Conservation (phyloP, 2,113 vertebrate species). For the Polyodon spathula region DNA sequence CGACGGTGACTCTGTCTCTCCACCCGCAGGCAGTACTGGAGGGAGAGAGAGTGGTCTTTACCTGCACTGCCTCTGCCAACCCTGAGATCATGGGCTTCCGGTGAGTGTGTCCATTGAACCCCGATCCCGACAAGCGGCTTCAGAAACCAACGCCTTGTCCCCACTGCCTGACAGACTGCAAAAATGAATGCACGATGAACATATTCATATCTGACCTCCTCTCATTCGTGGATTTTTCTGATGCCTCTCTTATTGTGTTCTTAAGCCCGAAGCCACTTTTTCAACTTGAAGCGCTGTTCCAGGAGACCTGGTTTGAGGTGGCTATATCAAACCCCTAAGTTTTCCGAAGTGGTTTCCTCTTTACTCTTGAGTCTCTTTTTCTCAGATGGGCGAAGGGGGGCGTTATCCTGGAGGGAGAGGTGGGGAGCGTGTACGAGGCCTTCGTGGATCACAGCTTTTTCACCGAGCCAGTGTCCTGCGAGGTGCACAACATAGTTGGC, state of each 20-base stretch:
- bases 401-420: slow-evolving; percentile 55
- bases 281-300: too few species aligned
- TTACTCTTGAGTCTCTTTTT: not conserved
- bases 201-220: too few species aligned
- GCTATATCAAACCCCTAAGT: too few species aligned
- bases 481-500: slow-evolving; percentile 65
- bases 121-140: not conserved
- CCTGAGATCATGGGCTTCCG: slow-evolving; percentile 87
- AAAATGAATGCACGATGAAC: too few species aligned
- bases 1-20: slow-evolving; percentile 81
- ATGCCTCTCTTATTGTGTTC: too few species aligned
- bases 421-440: slow-evolving; percentile 56
- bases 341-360: too few species aligned
- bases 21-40: slow-evolving; percentile 88
- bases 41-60: slow-evolving; percentile 82
- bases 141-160: too few species aligned
- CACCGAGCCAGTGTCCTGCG: slow-evolving; percentile 67
- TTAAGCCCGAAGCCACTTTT: too few species aligned
- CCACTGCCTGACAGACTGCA: too few species aligned
- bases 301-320: too few species aligned
- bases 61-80: slow-evolving; percentile 83
- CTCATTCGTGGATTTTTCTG: too few species aligned
- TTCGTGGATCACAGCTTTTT: slow-evolving; percentile 66
- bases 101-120: slow-evolving; percentile 39
- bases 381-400: slow-evolving; percentile 65